Conservation (phyloP, 2,888 invertebrate genomes). For the Drosophila peninsularis region DNA sequence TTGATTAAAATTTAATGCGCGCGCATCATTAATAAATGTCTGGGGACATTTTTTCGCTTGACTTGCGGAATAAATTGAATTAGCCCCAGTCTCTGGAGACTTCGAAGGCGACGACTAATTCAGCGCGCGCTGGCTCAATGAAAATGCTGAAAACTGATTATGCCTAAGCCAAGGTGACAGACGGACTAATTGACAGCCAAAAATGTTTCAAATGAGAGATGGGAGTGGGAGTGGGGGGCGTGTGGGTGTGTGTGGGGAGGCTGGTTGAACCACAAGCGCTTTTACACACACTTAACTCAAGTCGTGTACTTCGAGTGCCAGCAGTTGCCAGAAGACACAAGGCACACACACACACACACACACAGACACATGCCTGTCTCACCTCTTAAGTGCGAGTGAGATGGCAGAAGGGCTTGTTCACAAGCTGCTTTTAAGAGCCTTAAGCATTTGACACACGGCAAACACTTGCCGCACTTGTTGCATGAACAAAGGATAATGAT, state of each 20-base stretch:
- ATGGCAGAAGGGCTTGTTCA: constrained; percentile 48
- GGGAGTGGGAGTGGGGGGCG: background rate
- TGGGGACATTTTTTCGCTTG: constrained; percentile 56
- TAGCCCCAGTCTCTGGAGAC: constrained; percentile 37
- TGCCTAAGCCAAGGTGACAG: constrained; percentile 29
- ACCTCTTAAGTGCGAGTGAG: constrained; percentile 8
- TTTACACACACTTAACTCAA: constrained; percentile 78
- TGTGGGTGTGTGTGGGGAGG: background rate
- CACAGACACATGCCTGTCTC: background rate
- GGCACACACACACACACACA: background rate
- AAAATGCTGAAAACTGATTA: constrained; percentile 58
- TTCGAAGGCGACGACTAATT: constrained; percentile 25
- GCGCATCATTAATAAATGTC: constrained; percentile 82
- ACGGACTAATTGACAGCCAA: constrained; percentile 5
- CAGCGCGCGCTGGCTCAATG: constrained; percentile 2
- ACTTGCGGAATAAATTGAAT: constrained; percentile 67
- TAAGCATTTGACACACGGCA: constrained; percentile 67
- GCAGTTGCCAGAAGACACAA: constrained; percentile 52
- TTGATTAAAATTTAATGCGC: constrained; percentile 83
- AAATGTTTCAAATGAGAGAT: constrained; percentile 37
- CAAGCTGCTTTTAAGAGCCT: constrained; percentile 81
- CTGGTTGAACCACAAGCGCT: constrained; percentile 48
- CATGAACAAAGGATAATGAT: constrained; percentile 75
- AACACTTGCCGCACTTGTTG: constrained; percentile 81
- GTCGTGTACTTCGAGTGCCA: background rate